Evolutionary conservation across 2,113 vertebrate genomes (phyloP), one percentile per base, ranked within the genome.

Genomic region (Psittacus erithacus): DNA sequence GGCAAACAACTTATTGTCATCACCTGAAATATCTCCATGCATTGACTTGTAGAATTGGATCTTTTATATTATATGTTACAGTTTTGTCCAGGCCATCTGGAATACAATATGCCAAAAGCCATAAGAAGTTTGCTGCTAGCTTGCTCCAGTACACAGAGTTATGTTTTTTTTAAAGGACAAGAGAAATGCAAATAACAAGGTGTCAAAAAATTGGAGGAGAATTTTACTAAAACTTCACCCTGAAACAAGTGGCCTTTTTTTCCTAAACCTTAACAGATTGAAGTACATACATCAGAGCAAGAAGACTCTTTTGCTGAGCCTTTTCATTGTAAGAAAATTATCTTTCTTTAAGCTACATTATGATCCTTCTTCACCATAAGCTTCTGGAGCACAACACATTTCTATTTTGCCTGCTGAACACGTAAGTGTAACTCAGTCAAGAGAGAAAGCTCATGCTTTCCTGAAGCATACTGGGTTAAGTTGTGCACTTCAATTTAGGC

Each of bases 41-140:
- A 43, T 18, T 90, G n/a, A 76, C 86, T 88, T 39, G 44, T 86
- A 62, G 41, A 89, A 94, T 53, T 81, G 43, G 73, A 87, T 90
- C 88, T 79, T 92, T 94, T 93, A 86, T 82, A n/a, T 87, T 92
- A 88, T 84, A 75, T 52, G 39, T 59, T 63, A 73, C 1, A 22
- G 62, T 69, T 96, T 83, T 59, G 62, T 86, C 91, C 92, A 84
- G 93, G 49, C 95, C 92, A 94, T 92, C 88, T 96, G 95, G 93
- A 94, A 85, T 39, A 65, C 60, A 90, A 95, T 86, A 93, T 97
- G 92, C 82, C 73, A 92, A 92, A 90, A 95, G 65, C 52, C 3
- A 0, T 84, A 69, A 95, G 64, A 86, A 76, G 76, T 91, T 92
- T 93, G 13, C 43, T 82, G 65, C 39, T 92, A 75, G 43, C 25